A percentile compares a stretch with the other conserved stretches of the same genome.
Conservation (phyloP, 2,113 vertebrate species). For the Zingel zingel region DNA sequence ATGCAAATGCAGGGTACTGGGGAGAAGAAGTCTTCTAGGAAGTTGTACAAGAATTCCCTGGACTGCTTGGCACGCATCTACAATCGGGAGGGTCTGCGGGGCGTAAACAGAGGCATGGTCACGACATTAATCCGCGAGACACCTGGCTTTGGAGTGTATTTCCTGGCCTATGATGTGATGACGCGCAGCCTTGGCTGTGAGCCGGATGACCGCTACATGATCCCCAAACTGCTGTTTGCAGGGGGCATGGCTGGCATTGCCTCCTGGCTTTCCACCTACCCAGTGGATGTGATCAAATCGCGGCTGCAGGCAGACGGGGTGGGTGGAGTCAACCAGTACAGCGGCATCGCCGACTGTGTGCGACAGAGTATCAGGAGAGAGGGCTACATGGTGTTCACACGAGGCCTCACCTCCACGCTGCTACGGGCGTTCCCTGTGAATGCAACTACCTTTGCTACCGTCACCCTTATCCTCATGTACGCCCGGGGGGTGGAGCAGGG, state of each 20-base stretch:
- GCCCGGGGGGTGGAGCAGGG: constrained; percentile 80
- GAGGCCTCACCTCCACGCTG: constrained; percentile 94
- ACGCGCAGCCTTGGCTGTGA: constrained; percentile 92
- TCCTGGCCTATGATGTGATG: constrained; percentile 92
- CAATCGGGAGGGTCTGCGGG: constrained; percentile 89
- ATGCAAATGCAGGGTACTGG: constrained; percentile 96
- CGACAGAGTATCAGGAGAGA: constrained; percentile 90
- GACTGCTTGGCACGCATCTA: constrained; percentile 95
- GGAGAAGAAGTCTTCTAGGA: constrained; percentile 87
- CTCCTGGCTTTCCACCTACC: constrained; percentile 97
- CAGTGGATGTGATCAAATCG: constrained; percentile 96
- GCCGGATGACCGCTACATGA: constrained; percentile 88
- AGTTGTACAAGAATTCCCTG: constrained; percentile 94
- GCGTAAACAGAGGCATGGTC: constrained; percentile 94
- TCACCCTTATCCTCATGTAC: constrained; percentile 93
- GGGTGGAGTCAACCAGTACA: constrained; percentile 88
- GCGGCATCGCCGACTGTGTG: constrained; percentile 90
- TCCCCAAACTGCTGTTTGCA: constrained; percentile 94
- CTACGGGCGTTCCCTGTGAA: constrained; percentile 97
- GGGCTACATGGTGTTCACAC: constrained; percentile 93
- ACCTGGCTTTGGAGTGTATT: constrained; percentile 96
- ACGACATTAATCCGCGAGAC: constrained; percentile 93
- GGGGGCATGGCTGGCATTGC: constrained; percentile 94
- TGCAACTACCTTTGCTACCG: constrained; percentile 94
- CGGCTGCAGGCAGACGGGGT: constrained; percentile 95